Evolutionary conservation across 2,113 vertebrate species (phyloP).

Genomic region (Myotis lucifugus): DNA sequence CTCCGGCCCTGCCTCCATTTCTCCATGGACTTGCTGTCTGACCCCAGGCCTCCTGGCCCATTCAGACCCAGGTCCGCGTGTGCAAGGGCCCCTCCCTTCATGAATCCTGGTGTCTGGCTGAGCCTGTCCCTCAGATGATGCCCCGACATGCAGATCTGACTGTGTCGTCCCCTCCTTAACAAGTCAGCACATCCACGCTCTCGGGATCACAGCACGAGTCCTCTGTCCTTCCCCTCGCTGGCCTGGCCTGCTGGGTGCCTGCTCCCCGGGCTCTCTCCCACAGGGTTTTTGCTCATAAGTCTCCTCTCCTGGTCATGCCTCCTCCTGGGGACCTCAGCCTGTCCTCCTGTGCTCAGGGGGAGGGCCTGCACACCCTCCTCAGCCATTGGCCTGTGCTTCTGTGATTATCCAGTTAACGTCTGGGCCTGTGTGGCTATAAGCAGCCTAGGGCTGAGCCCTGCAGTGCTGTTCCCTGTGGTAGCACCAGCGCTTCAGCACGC

Average conservation of each 20-base stretch:
- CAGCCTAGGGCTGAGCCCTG: rapidly evolving
- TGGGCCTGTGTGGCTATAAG: rapidly evolving
- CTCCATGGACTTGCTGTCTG: rapidly evolving
- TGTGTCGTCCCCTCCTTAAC: rapidly evolving
- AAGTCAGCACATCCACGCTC: rapidly evolving
- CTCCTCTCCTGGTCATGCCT: no score
- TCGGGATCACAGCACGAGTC: background rate
- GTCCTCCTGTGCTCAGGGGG: background rate
- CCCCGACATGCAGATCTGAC: background rate
- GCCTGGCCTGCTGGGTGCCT: background rate
- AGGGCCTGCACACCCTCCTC: rapidly evolving
- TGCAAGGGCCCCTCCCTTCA: background rate
- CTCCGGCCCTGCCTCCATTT: background rate
- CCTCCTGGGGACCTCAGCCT: rapidly evolving
- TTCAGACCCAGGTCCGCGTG: background rate
- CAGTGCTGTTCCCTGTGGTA: rapidly evolving
- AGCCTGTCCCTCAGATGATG: background rate
- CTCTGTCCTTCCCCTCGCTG: background rate
- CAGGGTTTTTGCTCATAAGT: background rate
- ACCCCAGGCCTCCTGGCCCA: rapidly evolving
- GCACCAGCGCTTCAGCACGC: rapidly evolving
- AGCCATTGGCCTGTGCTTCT: background rate
- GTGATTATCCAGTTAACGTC: rapidly evolving
- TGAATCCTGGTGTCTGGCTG: background rate
- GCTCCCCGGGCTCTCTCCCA: background rate